These are phyloP conservation scores for Lasiommata megera DNA, from an alignment of 2,888 invertebrate species.

Conservation along the genomic window DNA sequence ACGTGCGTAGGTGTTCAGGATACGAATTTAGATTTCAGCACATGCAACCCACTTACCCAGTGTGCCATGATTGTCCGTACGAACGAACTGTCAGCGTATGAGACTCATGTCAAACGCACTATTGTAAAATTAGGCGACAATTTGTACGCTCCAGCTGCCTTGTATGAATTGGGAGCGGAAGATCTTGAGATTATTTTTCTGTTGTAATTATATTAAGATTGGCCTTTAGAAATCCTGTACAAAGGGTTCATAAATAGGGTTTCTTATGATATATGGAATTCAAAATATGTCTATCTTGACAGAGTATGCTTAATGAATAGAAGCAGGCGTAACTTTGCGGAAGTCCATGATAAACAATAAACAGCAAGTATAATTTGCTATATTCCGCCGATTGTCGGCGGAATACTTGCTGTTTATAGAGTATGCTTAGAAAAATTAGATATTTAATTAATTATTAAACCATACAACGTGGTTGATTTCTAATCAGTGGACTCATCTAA, in stretches of 20 bases:
- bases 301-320: no score
- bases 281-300: no score
- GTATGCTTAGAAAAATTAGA: no score
- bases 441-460: no score
- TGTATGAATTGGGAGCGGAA: neutral
- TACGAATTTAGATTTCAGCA: neutral
- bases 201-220: neutral
- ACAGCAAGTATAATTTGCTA: no score
- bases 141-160: neutral
- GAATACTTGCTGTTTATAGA: no score
- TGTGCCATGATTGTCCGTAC: neutral
- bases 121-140: conserved; percentile 15
- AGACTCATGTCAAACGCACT: conserved; percentile 24
- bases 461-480: no score
- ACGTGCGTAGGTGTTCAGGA: neutral
- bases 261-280: neutral
- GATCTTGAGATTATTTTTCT: neutral
- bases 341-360: no score
- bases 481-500: no score
- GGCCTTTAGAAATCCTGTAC: neutral
- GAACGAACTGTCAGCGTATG: conserved; percentile 10
- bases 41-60: neutral
- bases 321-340: no score
- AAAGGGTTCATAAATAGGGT: neutral
- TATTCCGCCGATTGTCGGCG: no score